These are phyloP conservation scores for Allophyes oxyacanthae DNA, from an alignment of 2,888 invertebrate genomes.

Conservation along the genomic window DNA sequence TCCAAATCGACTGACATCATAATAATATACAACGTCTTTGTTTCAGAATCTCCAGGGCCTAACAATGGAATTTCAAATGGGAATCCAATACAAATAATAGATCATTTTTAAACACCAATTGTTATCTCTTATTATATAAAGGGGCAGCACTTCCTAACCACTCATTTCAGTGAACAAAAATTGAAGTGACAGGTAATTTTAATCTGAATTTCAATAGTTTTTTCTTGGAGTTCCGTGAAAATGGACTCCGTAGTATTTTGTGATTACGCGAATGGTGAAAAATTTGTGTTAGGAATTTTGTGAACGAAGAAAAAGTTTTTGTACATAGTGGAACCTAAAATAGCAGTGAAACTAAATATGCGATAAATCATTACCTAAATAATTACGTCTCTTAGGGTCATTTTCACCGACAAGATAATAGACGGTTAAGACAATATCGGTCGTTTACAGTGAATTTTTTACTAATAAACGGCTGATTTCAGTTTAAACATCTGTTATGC, in stretches of 20 bases:
- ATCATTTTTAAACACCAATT: conserved; percentile 30
- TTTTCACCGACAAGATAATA: too few species aligned
- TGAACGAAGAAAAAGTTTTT: too few species aligned
- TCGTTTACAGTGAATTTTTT: too few species aligned
- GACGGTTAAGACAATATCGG: too few species aligned
- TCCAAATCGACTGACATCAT: conserved; percentile 23
- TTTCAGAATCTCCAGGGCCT: conserved; percentile 26
- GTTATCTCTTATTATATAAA: conserved; percentile 31
- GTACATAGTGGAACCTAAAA: too few species aligned
- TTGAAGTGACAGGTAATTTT: conserved; percentile 7
- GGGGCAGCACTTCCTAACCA: background rate
- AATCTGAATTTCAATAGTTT: background rate
- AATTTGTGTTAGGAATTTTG: too few species aligned
- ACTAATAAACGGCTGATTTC: too few species aligned
- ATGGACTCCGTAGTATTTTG: background rate
- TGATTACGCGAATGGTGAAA: background rate
- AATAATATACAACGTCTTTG: conserved; percentile 30
- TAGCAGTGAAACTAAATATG: too few species aligned
- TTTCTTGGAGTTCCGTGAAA: background rate
- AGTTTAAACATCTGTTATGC: too few species aligned
- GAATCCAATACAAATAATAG: conserved; percentile 25
- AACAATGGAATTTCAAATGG: conserved; percentile 36
- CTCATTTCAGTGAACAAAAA: conserved; percentile 15
- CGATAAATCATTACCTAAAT: too few species aligned
- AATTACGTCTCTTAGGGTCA: too few species aligned